phyloP scores from a whole-genome alignment of 2,888 invertebrate species.

The Cheiracanthium punctorium region DNA sequence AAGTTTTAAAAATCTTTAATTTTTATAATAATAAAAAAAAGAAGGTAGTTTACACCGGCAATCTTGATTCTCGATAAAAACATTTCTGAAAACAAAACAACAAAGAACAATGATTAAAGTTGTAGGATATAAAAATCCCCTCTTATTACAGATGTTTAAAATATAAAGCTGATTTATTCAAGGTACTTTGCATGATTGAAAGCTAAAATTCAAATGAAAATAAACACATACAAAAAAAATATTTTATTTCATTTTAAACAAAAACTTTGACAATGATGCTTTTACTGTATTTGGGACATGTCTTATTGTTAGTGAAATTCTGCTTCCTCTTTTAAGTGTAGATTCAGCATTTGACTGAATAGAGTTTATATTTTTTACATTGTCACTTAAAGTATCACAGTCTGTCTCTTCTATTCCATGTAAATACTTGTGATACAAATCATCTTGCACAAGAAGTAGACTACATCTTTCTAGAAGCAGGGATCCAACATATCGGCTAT shows the following conservation, averaged over 20 bases:
- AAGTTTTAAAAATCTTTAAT: too few relatives aligned
- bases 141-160: too few relatives aligned
- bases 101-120: too few relatives aligned
- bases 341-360: slow-evolving; percentile 76
- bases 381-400: slow-evolving; percentile 79
- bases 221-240: background rate
- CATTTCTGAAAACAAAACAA: too few relatives aligned
- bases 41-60: too few relatives aligned
- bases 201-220: too few relatives aligned
- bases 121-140: too few relatives aligned
- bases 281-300: slow-evolving; percentile 85
- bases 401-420: slow-evolving; percentile 88
- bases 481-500: slow-evolving; percentile 79
- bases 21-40: too few relatives aligned
- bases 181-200: too few relatives aligned
- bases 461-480: slow-evolving; percentile 91
- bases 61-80: too few relatives aligned
- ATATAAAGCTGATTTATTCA: too few relatives aligned
- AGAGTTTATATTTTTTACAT: slow-evolving; percentile 76
- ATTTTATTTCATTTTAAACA: slow-evolving; percentile 47
- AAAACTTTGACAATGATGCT: slow-evolving; percentile 42
- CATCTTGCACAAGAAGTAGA: slow-evolving; percentile 87
- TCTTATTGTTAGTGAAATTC: slow-evolving; percentile 93
- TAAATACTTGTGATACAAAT: slow-evolving; percentile 88
- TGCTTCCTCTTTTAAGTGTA: slow-evolving; percentile 81